Conservation (phyloP, 2,888 invertebrate genomes). For the Cephalotes varians region DNA sequence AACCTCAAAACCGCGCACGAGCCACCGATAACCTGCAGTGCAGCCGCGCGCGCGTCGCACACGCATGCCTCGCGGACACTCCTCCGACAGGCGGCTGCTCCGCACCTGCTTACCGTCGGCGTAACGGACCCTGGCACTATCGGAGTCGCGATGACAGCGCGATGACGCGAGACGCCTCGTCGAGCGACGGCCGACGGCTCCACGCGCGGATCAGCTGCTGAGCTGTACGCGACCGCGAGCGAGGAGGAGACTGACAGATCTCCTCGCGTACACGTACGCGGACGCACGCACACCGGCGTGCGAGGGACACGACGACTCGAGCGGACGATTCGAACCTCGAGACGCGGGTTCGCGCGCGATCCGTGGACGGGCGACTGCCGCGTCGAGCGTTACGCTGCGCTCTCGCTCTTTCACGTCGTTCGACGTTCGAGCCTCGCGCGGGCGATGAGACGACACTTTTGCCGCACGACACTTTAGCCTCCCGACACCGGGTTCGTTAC, state of each 20-base stretch:
- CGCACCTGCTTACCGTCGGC: constrained; percentile 34
- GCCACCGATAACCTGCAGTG: constrained; percentile 67
- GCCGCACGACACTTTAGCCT: constrained; percentile 19
- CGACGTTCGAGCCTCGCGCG: not conserved
- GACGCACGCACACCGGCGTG: not conserved
- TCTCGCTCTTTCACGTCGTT: not conserved
- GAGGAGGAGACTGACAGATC: not conserved
- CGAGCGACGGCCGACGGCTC: not conserved
- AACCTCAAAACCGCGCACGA: constrained; percentile 78
- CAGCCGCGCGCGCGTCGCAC: constrained; percentile 60
- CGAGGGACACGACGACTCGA: not conserved
- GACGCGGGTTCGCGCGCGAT: not conserved
- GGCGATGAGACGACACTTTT: constrained; percentile 10
- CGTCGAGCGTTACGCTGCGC: not conserved
- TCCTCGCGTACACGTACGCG: not conserved
- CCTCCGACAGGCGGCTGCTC: constrained; percentile 52
- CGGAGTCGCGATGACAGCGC: constrained; percentile 62
- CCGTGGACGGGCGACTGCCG: not conserved
- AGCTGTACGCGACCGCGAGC: no score
- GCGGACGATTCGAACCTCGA: not conserved
- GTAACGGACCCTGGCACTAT: constrained; percentile 52
- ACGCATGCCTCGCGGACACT: constrained; percentile 59
- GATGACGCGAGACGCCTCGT: not conserved
- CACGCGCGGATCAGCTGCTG: constrained; percentile 45
- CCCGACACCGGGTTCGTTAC: constrained; percentile 17